These are phyloP conservation scores for Bellardia pandia DNA, from an alignment of 2,888 invertebrate genomes.

Conservation along the genomic window DNA sequence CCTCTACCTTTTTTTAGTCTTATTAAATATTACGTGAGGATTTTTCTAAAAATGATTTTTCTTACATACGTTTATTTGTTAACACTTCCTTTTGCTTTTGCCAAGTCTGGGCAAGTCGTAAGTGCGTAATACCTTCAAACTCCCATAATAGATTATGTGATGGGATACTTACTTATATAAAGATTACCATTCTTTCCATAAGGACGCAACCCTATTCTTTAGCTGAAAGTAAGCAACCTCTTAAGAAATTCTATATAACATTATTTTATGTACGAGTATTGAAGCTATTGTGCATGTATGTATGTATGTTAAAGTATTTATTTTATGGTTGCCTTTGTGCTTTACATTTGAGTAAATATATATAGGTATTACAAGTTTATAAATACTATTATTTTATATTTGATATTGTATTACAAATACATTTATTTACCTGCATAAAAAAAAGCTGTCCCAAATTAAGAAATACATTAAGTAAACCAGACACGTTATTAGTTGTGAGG, in stretches of 20 bases:
- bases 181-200: too few relatives aligned
- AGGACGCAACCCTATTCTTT: too few relatives aligned
- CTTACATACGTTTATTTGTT: conserved; percentile 16
- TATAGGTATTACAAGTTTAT: too few relatives aligned
- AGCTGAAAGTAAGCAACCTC: neutral
- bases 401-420: too few relatives aligned
- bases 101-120: neutral
- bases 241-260: neutral
- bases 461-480: too few relatives aligned
- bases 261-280: neutral
- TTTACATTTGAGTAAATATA: too few relatives aligned
- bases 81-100: neutral
- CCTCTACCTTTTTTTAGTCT: neutral
- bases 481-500: too few relatives aligned
- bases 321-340: neutral
- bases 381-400: too few relatives aligned
- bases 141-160: neutral
- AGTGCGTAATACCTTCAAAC: neutral
- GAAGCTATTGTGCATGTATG: neutral
- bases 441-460: too few relatives aligned
- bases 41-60: conserved; percentile 24
- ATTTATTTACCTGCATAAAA: too few relatives aligned
- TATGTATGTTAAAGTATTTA: neutral
- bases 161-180: too few relatives aligned
- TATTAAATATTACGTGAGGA: conserved; percentile 46